Conservation (phyloP, 1,140 invertebrate genomes). For the Phthorimaea operculella region DNA sequence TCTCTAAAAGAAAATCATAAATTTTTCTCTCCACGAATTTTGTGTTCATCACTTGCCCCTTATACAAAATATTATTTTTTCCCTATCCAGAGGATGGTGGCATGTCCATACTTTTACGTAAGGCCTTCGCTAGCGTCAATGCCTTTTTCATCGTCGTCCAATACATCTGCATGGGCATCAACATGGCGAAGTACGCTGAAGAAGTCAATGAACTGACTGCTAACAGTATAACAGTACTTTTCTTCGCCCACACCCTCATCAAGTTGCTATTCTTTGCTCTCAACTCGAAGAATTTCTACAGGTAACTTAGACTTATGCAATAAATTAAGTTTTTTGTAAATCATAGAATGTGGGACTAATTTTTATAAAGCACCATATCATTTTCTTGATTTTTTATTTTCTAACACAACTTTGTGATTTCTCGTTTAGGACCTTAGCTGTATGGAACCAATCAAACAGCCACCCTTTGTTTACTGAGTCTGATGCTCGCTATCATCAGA, state of each 20-base stretch:
- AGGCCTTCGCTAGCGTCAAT: constrained; percentile 71
- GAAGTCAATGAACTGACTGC: constrained; percentile 84
- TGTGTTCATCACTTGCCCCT: too few relatives aligned
- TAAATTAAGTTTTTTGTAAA: too few relatives aligned
- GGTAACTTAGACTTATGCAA: constrained; percentile 43
- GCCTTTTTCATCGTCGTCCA: constrained; percentile 74
- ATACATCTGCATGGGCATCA: constrained; percentile 73
- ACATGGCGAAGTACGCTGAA: constrained; percentile 76
- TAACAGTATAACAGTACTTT: constrained; percentile 83
- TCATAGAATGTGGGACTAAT: too few relatives aligned
- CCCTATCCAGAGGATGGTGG: constrained; percentile 56
- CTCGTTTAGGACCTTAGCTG: constrained; percentile 71
- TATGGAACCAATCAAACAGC: constrained; percentile 84
- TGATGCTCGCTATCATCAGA: constrained; percentile 78
- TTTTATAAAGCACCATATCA: too few relatives aligned
- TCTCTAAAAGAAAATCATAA: too few relatives aligned
- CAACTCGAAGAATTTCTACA: constrained; percentile 80
- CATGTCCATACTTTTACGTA: constrained; percentile 68
- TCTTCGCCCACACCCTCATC: constrained; percentile 81
- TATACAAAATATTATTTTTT: constrained; percentile 3
- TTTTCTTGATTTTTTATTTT: too few relatives aligned
- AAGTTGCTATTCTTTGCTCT: constrained; percentile 80
- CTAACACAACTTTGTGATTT: neutral
- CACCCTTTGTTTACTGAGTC: constrained; percentile 88
- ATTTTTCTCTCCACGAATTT: too few relatives aligned